A percentile compares a stretch with the other conserved stretches of the same genome.
phyloP scores from a whole-genome alignment of 1,140 invertebrate species.

The Zaprionus tsacasi region DNA sequence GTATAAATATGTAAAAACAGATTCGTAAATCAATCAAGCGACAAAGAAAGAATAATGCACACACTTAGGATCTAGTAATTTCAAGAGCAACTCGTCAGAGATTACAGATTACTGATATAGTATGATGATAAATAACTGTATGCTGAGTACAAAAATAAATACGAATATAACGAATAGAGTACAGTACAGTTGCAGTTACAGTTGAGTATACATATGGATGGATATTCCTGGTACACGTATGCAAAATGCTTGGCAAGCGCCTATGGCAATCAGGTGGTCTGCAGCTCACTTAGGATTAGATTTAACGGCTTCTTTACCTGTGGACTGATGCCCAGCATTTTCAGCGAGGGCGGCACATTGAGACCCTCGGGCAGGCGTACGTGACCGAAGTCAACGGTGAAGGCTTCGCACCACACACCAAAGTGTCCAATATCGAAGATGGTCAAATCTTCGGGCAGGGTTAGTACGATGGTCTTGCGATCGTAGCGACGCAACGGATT shows the following conservation, averaged over 20 bases:
- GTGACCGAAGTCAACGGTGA: conserved; percentile 95
- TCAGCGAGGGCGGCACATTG: conserved; percentile 95
- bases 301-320: conserved; percentile 89
- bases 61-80: conserved; percentile 70
- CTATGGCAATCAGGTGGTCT: conserved; percentile 55
- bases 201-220: not conserved
- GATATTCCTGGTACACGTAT: not conserved
- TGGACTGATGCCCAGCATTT: conserved; percentile 96
- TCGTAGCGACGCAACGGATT: conserved; percentile 91
- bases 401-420: conserved; percentile 94
- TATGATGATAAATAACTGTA: conserved; percentile 54
- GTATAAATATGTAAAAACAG: conserved; percentile 51
- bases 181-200: too few relatives aligned
- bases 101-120: not conserved
- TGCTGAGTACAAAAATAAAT: conserved; percentile 52
- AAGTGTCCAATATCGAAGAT: conserved; percentile 94
- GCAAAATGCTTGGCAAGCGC: conserved; percentile 27
- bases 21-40: conserved; percentile 36
- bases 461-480: conserved; percentile 93
- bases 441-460: conserved; percentile 91
- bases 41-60: conserved; percentile 39
- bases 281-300: conserved; percentile 75
- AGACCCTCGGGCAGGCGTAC: conserved; percentile 89
- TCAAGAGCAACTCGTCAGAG: conserved; percentile 55
- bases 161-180: conserved; percentile 19